Conservation (phyloP, 37 sponge, comb jelly and placozoan species). For the Crambe crambe region DNA sequence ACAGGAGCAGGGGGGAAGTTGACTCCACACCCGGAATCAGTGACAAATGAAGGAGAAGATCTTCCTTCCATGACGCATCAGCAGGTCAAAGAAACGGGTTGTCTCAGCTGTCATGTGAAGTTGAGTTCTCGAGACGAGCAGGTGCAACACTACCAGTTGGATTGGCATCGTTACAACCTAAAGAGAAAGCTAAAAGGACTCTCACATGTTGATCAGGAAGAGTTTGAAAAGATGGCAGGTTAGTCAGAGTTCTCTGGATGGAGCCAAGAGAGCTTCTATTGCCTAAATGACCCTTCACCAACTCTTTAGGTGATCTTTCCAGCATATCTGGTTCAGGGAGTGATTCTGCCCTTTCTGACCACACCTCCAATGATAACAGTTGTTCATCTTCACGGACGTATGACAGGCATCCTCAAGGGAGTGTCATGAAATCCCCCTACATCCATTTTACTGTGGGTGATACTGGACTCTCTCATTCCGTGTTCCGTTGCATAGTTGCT, state of each 20-base stretch:
- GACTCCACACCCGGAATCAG: not conserved
- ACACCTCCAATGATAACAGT: not conserved
- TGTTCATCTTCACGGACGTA: too few relatives aligned
- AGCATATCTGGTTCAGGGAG: constrained; percentile 88
- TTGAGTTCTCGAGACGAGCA: constrained; percentile 65
- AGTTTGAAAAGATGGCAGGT: constrained; percentile 81
- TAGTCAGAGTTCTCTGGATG: not conserved
- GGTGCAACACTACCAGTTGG: constrained; percentile 84
- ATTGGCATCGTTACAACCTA: constrained; percentile 95
- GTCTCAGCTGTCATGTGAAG: constrained; percentile 54
- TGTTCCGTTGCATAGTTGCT: constrained; percentile 39
- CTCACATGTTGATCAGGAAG: constrained; percentile 56
- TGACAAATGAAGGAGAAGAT: not conserved
- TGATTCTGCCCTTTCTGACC: constrained; percentile 32
- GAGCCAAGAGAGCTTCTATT: too few relatives aligned
- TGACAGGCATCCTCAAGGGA: too few relatives aligned
- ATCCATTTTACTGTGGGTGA: constrained; percentile 23
- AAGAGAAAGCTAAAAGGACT: constrained; percentile 72
- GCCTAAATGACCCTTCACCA: not conserved
- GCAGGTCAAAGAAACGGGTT: not conserved
- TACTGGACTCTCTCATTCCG: constrained; percentile 15
- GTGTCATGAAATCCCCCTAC: constrained; percentile 1
- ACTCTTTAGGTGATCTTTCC: constrained; percentile 62
- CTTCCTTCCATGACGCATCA: not conserved
- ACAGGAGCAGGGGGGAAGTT: not conserved